These are phyloP conservation scores for Menidia beryllina DNA, from an alignment of 2,113 vertebrate genomes.

Conservation along the genomic window DNA sequence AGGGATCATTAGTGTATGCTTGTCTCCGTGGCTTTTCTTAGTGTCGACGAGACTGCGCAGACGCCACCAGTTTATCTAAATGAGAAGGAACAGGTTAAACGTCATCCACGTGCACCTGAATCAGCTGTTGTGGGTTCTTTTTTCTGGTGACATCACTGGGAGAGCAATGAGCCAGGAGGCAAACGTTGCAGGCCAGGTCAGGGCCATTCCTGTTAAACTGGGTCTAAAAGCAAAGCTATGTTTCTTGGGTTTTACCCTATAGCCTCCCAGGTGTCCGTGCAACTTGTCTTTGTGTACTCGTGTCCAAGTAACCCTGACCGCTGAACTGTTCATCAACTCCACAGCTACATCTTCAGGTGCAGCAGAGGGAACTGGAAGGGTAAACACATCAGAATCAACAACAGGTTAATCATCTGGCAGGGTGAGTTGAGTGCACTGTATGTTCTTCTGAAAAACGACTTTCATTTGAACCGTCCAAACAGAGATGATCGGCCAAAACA, in stretches of 20 bases:
- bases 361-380: slow-evolving; percentile 87
- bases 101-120: slow-evolving; percentile 6
- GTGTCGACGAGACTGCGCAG: slow-evolving; percentile 85
- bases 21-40: slow-evolving; percentile 85
- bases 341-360: slow-evolving; percentile 87
- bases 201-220: slow-evolving; percentile 68
- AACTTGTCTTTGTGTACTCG: slow-evolving; percentile 91
- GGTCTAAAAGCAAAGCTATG: slow-evolving; percentile 66
- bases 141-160: neutral
- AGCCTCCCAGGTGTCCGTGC: slow-evolving; percentile 92
- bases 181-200: slow-evolving; percentile 47
- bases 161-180: slow-evolving; percentile 36
- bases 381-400: slow-evolving; percentile 49
- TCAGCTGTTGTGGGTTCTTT: neutral
- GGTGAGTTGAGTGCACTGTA: neutral
- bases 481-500: neutral
- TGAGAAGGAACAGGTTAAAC: neutral
- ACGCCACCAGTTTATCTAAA: slow-evolving; percentile 94
- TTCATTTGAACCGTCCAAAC: neutral
- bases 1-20: slow-evolving; percentile 83
- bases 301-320: slow-evolving; percentile 90
- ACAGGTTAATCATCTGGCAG: slow-evolving; percentile 6
- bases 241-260: slow-evolving; percentile 88
- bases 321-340: slow-evolving; percentile 88
- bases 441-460: neutral